Evolutionary conservation across 2,113 vertebrate genomes (phyloP).

Genomic region (Myocastor coypus): DNA sequence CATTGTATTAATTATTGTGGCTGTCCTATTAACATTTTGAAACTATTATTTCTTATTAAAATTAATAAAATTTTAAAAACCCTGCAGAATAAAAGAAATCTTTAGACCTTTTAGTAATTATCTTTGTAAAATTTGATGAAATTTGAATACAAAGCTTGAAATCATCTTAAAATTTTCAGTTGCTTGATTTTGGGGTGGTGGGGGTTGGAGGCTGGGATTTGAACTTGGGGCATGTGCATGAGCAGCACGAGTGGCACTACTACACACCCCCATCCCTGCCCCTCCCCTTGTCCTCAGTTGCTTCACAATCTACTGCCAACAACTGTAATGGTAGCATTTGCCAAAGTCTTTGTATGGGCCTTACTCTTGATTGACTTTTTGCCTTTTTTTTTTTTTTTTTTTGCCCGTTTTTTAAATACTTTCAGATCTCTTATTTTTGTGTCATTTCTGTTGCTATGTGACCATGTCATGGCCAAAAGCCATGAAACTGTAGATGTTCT

Average conservation of each 20-base stretch:
- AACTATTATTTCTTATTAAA: too few species aligned
- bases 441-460: background rate
- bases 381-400: too few species aligned
- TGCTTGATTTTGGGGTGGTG: background rate
- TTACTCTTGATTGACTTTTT: background rate
- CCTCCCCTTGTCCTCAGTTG: background rate
- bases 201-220: too few species aligned
- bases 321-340: background rate
- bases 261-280: too few species aligned
- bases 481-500: background rate
- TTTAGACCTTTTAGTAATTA: slow-evolving; percentile 20
- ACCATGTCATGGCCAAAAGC: background rate
- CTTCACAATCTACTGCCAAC: background rate
- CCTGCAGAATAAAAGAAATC: background rate
- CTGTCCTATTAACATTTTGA: too few species aligned
- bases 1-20: too few species aligned
- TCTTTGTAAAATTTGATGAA: slow-evolving; percentile 38
- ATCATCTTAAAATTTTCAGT: background rate
- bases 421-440: slow-evolving; percentile 35
- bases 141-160: slow-evolving; percentile 3
- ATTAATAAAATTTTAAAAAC: too few species aligned
- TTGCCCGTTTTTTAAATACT: background rate
- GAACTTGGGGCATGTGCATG: background rate
- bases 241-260: fast-evolving
- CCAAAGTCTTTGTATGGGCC: background rate